Evolutionary conservation across 2,113 vertebrate genomes (phyloP).

Genomic region (Micromys minutus): DNA sequence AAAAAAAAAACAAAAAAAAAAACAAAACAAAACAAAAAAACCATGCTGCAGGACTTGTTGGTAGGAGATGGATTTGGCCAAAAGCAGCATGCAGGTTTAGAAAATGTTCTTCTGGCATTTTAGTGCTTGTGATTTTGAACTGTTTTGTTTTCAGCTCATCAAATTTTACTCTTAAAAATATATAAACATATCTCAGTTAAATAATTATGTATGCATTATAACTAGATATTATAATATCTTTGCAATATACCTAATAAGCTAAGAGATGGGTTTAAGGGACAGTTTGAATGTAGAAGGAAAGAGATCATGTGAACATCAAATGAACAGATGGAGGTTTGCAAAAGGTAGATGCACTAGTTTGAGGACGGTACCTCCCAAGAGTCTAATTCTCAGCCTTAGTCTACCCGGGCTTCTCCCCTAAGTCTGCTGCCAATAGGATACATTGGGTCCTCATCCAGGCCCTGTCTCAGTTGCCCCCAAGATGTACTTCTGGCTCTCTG

Average conservation of each 20-base stretch:
- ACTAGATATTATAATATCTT: background rate
- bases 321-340: background rate
- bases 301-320: background rate
- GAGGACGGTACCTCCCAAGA: background rate
- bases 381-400: background rate
- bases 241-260: background rate
- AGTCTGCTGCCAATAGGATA: background rate
- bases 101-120: background rate
- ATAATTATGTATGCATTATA: background rate
- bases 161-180: background rate
- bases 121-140: background rate
- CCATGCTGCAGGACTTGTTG: background rate
- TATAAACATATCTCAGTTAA: background rate
- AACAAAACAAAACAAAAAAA: no score
- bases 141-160: background rate
- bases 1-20: no score
- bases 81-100: background rate
- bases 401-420: background rate
- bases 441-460: background rate
- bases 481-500: constrained; percentile 7
- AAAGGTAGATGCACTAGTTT: background rate
- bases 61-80: background rate
- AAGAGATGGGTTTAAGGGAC: background rate
- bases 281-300: background rate
- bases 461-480: background rate